Conservation (phyloP, 2,797 vertebrate genomes). For the Onychomys arenicola region DNA sequence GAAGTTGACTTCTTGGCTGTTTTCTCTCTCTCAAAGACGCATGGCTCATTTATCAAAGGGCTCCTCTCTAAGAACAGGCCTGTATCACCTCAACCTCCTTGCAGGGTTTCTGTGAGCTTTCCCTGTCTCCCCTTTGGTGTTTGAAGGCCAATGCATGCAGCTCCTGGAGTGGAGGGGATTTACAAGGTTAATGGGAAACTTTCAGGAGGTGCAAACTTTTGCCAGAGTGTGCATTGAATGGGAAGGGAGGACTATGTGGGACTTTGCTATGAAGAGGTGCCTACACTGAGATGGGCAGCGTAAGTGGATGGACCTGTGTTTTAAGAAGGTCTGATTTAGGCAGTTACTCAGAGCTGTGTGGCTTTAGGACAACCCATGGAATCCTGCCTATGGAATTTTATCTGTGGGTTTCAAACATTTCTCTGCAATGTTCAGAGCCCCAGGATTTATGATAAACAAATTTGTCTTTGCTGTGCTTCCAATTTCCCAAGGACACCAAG, state of each 20-base stretch:
- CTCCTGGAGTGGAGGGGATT: constrained; percentile 56
- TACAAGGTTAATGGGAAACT: constrained; percentile 54
- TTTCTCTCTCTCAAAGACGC: constrained; percentile 30
- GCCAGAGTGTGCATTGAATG: neutral
- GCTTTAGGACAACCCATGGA: neutral
- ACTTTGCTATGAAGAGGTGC: neutral
- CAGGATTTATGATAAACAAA: constrained; percentile 26
- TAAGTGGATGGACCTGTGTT: neutral
- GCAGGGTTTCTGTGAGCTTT: constrained; percentile 30
- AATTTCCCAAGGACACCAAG: neutral
- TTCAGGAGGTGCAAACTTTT: constrained; percentile 21
- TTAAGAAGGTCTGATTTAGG: neutral
- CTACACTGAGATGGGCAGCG: neutral
- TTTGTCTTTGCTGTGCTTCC: neutral
- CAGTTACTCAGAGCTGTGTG: neutral
- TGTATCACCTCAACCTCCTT: constrained; percentile 76
- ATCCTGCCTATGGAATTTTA: constrained; percentile 17
- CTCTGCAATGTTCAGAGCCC: neutral
- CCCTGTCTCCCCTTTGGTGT: constrained; percentile 29
- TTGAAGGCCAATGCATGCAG: neutral
- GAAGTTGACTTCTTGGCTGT: constrained; percentile 71
- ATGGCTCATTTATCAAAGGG: constrained; percentile 68
- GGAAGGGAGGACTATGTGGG: neutral
- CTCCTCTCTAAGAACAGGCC: constrained; percentile 58
- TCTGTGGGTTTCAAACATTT: constrained; percentile 5